Base-by-base conservation (phyloP, 2,888 invertebrate species). In the Carterocephalus palaemon region DNA sequence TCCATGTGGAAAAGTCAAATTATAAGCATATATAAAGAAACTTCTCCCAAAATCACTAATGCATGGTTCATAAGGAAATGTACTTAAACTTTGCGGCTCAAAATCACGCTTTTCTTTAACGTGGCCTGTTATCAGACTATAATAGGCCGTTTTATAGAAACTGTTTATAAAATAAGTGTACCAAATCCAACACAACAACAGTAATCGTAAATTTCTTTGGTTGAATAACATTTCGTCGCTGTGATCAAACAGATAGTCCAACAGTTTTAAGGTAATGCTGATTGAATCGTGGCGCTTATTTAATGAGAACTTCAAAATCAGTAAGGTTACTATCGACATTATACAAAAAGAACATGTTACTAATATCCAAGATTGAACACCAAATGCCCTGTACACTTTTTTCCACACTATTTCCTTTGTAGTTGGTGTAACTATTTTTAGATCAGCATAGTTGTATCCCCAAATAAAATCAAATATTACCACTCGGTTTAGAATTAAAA, bases 71-170 rank as follows among this genome's bases (percentile, higher is more conserved):
- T 56, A 72, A 2, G 64, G 61, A 17, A 71, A 34, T 2, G 49
- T 49, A 16, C 51, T 52, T 15, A 73, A 53, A 41, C 64, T 54
- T 2, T 62, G 59, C 0, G 49, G 39, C 13, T 54, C 54, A 20
- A 67, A 47, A 10, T 53, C 58, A 22, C 7, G 48, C 23, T 45
- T 59, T 22, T 60, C 57, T 13, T 60, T 63, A 3, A 60, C 59
- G 8, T 66, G 61, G 3, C 62, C 57, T 3, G 74, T 63, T 23
- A 70, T 55, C 26, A 75, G 59, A 52, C 72, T 70, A 33, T 64
- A 69, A 20, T 75, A 55, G 5, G 70, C 70, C 2, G 77, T 75
- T 32, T 66, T 73, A 45, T 79, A 82, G 52, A 82, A 79, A 47
- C 58, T 75, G 2, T 51, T 54, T 6, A 80, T 65, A 31, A 69